A percentile compares a stretch with the other conserved stretches of the same genome.
phyloP scores from a whole-genome alignment of 92 coral and sea anemone genomes.

The Pocillopora grandis region DNA sequence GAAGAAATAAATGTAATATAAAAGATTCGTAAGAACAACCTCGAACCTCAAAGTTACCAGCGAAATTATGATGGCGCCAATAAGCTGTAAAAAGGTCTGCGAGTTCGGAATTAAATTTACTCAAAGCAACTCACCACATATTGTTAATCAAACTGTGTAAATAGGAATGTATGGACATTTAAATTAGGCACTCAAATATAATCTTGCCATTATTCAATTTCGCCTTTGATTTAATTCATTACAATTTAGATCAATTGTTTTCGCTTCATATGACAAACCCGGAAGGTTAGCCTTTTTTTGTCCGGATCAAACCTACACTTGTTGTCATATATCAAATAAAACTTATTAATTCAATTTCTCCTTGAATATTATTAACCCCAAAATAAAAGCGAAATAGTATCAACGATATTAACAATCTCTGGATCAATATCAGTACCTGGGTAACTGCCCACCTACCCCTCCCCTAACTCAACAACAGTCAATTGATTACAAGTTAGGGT shows the following conservation, averaged over 20 bases:
- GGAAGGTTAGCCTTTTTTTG: neutral
- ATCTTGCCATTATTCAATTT: neutral
- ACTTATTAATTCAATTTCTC: neutral
- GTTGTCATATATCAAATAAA: neutral
- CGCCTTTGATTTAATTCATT: neutral
- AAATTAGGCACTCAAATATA: neutral
- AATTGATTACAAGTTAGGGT: no score
- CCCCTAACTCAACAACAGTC: no score
- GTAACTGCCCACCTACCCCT: no score
- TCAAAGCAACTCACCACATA: neutral
- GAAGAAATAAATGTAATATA: neutral
- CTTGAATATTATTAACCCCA: neutral
- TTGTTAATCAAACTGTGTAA: neutral
- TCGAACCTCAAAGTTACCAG: neutral
- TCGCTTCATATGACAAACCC: neutral
- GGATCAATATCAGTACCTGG: neutral
- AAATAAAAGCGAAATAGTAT: neutral
- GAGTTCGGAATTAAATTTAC: neutral
- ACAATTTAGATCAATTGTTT: neutral
- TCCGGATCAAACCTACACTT: neutral
- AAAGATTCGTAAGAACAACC: no score
- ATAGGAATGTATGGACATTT: neutral
- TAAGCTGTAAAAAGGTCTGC: neutral
- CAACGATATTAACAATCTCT: neutral
- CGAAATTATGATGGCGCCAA: neutral